Conservation (phyloP, 1,140 invertebrate genomes). For the Euwallacea fornicatus region DNA sequence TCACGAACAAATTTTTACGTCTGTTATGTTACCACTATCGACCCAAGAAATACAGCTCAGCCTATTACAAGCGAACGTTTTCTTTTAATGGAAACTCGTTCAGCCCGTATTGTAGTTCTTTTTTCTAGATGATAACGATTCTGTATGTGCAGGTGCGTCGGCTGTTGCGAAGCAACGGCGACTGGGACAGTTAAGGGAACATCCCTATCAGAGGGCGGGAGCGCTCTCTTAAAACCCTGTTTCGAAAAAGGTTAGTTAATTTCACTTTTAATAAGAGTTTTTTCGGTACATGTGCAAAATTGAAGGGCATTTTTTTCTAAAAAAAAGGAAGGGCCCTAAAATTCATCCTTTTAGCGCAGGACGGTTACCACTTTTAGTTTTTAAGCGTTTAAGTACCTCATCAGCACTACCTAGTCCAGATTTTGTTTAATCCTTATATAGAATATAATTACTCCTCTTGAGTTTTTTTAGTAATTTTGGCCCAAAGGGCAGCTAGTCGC, state of each 20-base stretch:
- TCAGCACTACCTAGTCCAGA: constrained; percentile 35
- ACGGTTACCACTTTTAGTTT: constrained; percentile 36
- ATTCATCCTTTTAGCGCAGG: constrained; percentile 8
- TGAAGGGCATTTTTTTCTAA: constrained; percentile 9
- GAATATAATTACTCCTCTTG: too few relatives aligned
- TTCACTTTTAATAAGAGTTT: constrained; percentile 35
- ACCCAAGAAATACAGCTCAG: too few relatives aligned
- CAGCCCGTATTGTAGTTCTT: neutral
- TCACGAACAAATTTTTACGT: too few relatives aligned
- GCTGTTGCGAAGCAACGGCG: constrained; percentile 76
- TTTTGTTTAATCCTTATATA: neutral
- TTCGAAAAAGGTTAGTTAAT: constrained; percentile 50
- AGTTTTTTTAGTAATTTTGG: too few relatives aligned
- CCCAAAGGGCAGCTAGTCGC: too few relatives aligned
- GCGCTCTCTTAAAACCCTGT: constrained; percentile 66
- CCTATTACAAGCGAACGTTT: too few relatives aligned
- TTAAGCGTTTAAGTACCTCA: constrained; percentile 30
- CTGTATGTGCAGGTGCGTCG: constrained; percentile 62
- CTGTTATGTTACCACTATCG: too few relatives aligned
- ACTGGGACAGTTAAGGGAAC: constrained; percentile 83
- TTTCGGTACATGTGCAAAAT: constrained; percentile 5
- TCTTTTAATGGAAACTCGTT: neutral
- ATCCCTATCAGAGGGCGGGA: constrained; percentile 90
- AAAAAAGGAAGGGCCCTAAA: neutral
- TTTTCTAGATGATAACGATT: constrained; percentile 19